Conservation (phyloP, 2,797 vertebrate species). For the Borostomias antarcticus region DNA sequence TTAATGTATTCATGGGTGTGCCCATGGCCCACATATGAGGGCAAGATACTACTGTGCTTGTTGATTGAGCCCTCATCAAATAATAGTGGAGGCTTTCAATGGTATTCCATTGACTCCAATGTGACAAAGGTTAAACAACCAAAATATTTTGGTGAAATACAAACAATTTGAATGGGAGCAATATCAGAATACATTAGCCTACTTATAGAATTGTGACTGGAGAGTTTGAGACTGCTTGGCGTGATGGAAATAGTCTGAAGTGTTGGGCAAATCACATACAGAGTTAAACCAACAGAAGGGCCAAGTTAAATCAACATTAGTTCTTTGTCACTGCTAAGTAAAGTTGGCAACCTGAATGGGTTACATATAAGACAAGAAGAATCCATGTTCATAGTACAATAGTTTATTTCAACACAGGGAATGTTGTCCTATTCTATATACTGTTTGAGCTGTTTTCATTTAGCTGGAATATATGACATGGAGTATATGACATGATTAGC, state of each 20-base stretch:
- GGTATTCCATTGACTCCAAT: background rate
- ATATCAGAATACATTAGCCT: constrained; percentile 61
- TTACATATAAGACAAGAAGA: background rate
- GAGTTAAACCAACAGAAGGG: no score
- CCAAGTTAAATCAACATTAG: no score
- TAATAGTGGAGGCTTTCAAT: background rate
- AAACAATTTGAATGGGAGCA: constrained; percentile 3
- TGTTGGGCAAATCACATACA: no score
- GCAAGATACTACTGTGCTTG: background rate
- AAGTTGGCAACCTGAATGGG: background rate
- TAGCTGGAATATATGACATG: no score
- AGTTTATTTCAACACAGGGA: background rate
- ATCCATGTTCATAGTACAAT: background rate
- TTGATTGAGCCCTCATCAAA: background rate
- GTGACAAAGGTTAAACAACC: constrained; percentile 4
- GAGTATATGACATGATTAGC: no score
- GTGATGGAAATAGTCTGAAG: no score
- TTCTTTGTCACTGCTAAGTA: background rate
- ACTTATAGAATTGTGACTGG: constrained; percentile 56
- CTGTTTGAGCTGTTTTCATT: background rate
- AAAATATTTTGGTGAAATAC: background rate
- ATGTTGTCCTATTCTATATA: background rate
- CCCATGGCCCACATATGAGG: background rate
- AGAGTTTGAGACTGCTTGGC: background rate
- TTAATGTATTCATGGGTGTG: constrained; percentile 8